These are phyloP conservation scores for Limnodromus scolopaceus DNA, from an alignment of 2,797 vertebrate species.

Conservation along the genomic window DNA sequence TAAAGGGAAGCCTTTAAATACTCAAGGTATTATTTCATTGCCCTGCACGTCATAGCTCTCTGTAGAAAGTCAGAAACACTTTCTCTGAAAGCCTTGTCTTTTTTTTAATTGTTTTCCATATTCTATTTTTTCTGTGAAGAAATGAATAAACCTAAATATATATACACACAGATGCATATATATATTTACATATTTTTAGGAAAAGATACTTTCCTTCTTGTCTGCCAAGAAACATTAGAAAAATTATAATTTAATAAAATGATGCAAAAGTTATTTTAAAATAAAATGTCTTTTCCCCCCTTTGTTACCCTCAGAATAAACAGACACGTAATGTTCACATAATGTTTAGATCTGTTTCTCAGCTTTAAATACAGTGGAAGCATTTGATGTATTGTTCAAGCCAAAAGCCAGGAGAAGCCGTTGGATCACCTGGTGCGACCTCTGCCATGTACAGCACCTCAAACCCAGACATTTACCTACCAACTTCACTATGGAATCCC, in stretches of 20 bases:
- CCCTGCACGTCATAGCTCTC: background rate
- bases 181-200: background rate
- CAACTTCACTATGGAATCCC: background rate
- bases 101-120: background rate
- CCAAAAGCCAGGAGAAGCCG: background rate
- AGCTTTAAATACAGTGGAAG: background rate
- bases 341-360: background rate
- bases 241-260: background rate
- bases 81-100: background rate
- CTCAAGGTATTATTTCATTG: background rate
- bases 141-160: background rate
- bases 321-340: background rate
- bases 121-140: background rate
- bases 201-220: background rate
- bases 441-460: background rate
- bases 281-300: background rate
- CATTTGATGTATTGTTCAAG: background rate
- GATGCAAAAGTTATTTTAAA: background rate
- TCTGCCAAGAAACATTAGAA: background rate
- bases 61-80: background rate
- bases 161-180: accelerated
- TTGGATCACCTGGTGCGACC: background rate
- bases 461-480: background rate
- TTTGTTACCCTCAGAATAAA: background rate
- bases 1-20: background rate